These are phyloP conservation scores for Cotesia typhae DNA, from an alignment of 1,140 invertebrate genomes.

Conservation along the genomic window DNA sequence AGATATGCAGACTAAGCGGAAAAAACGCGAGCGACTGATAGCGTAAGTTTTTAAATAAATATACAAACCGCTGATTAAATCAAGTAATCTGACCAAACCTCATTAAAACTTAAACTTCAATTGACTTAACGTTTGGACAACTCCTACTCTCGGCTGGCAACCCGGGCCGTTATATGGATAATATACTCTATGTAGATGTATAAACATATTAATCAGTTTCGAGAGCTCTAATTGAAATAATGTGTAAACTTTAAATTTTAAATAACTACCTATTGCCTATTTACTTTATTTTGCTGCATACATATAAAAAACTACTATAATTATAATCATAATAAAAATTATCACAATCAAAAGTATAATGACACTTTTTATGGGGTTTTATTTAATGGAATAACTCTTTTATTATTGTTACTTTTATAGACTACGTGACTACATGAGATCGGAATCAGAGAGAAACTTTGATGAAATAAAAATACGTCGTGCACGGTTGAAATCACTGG, in stretches of 20 bases:
- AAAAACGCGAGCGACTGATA: constrained; percentile 74
- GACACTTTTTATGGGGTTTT: background rate
- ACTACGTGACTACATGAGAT: constrained; percentile 75
- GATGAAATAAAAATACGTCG: constrained; percentile 73
- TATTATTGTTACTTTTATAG: constrained; percentile 64
- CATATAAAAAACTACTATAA: no score
- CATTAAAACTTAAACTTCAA: constrained; percentile 37
- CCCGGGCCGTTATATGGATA: constrained; percentile 1
- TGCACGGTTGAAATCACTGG: constrained; percentile 72
- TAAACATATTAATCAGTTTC: no score
- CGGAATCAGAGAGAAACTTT: constrained; percentile 81
- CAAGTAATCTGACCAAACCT: constrained; percentile 29
- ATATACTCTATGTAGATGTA: no score
- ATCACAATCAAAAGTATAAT: background rate
- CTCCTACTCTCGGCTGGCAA: no score
- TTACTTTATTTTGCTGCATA: no score
- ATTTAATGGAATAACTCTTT: constrained; percentile 5
- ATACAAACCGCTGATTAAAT: constrained; percentile 31
- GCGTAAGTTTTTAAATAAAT: constrained; percentile 68
- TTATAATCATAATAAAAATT: no score
- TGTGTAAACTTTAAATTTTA: no score
- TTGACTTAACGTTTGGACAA: background rate
- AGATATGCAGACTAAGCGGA: constrained; percentile 78
- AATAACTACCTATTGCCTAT: no score
- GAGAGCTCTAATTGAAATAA: no score